These are phyloP conservation scores for Halcyon badia DNA, from an alignment of 2,797 vertebrate genomes.

Conservation along the genomic window DNA sequence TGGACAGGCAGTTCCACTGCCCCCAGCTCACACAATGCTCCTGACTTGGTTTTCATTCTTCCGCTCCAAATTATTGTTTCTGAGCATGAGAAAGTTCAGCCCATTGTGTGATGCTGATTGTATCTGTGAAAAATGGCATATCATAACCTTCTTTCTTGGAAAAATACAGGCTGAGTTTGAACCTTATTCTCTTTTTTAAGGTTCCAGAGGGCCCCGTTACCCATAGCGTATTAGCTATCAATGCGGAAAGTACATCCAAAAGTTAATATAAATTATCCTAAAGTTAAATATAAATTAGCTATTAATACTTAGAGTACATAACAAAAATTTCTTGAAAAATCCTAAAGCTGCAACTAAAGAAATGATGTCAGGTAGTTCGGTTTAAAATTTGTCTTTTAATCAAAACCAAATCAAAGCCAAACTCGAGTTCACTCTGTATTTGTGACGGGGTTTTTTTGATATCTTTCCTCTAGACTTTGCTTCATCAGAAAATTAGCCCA, in stretches of 20 bases:
- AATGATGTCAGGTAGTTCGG: not conserved
- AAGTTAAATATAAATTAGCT: no score
- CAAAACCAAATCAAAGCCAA: not conserved
- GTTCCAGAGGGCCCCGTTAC: not conserved
- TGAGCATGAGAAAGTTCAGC: not conserved
- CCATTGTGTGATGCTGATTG: not conserved
- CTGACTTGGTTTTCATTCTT: not conserved
- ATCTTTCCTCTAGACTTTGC: not conserved
- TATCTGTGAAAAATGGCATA: not conserved
- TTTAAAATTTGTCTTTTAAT: not conserved
- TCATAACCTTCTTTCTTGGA: not conserved
- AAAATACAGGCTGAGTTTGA: not conserved
- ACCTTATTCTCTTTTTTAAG: not conserved
- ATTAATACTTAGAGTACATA: no score
- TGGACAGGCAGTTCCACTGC: not conserved
- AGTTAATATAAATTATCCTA: no score
- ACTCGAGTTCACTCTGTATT: not conserved
- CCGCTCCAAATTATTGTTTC: not conserved
- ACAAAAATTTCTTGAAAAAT: no score
- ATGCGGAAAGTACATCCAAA: not conserved
- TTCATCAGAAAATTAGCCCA: not conserved
- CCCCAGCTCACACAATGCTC: not conserved
- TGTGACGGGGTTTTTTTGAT: not conserved
- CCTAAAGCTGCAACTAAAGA: not conserved
- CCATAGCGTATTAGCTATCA: not conserved